Percentiles rank a stretch among this genome's conserved stretches.
phyloP scores from a whole-genome alignment of 2,113 vertebrate species.

The Neodon shergylaensis region DNA sequence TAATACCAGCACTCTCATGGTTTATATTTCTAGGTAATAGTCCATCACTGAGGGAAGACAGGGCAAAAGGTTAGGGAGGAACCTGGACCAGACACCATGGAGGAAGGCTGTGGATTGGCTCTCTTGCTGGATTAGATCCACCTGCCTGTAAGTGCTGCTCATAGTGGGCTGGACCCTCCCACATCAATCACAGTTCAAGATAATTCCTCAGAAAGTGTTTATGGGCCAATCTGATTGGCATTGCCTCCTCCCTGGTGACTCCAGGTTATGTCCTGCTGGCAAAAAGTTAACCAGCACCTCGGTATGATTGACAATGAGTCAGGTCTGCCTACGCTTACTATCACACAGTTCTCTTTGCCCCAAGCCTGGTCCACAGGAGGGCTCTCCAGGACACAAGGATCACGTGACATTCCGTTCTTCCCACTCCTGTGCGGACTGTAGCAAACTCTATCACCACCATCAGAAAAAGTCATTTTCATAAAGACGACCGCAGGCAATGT shows the following conservation, averaged over 20 bases:
- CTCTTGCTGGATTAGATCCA: background rate
- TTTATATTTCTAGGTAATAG: background rate
- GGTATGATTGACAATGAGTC: background rate
- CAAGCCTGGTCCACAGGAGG: accelerated
- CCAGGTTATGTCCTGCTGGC: background rate
- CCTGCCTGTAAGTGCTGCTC: background rate
- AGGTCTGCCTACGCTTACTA: no score
- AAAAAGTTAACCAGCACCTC: background rate
- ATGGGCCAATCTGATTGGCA: background rate
- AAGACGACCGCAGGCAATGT: background rate
- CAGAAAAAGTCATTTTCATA: background rate
- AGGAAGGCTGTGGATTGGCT: background rate
- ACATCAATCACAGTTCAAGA: background rate
- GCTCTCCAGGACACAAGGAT: background rate
- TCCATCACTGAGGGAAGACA: background rate
- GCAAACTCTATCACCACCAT: background rate
- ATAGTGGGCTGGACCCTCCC: background rate
- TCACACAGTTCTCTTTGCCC: background rate
- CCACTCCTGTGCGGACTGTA: background rate
- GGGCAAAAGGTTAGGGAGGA: background rate
- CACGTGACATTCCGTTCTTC: background rate
- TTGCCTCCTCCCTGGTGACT: background rate
- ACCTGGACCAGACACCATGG: background rate
- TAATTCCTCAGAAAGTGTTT: background rate
- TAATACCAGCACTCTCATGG: background rate